Evolutionary conservation across 2,797 vertebrate genomes (phyloP), one percentile per base, ranked within the genome.

Genomic region (Hemitrygon akajei): DNA sequence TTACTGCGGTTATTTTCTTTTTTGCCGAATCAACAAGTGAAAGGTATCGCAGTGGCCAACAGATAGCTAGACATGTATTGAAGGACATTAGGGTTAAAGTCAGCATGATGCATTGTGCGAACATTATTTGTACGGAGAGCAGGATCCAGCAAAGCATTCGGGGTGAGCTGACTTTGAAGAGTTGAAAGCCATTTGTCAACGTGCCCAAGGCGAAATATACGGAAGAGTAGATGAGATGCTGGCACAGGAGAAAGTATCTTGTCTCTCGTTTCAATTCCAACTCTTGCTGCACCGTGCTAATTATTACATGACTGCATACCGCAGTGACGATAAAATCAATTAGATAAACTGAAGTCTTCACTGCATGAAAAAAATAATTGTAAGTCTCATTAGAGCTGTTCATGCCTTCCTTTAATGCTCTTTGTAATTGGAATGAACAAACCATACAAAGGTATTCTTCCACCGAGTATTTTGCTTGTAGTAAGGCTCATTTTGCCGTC

Each of bases 71-170:
- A 73, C 94, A 95, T 7, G 87, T 94, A 93, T 96, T 95, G 93
- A 96, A 34, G 40, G 95, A 94, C 96, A 96, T 96, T 92, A 96
- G 94, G 79, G 95, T 95, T 94, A 97, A 94, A 3, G 95, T 96
- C 94, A 97, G 94, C 81, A 96, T 89, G 20, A 96, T 93, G 94
- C 95, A 95, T 94, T 96, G 95, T 71, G 95, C 96, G 75, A 94
- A 94, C 82, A 94, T 94, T 91, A 95, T 94, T 95, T 96, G 96
- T 22, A 95, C 9, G 82, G 95, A 95, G 76, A 96, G 97, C 27
- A 96, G 94, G 63, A 96, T 93, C 95, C 95, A 95, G 81, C 96
- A 96, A 4, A 94, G 56, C 63, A 96, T 81, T 84, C 95, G 56
- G 0, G 95, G 94, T 56, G 91, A 93, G 93, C 94, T 94, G 84